Evolutionary conservation across 2,888 invertebrate genomes (phyloP).

Genomic region (Petrophora chlorosata): DNA sequence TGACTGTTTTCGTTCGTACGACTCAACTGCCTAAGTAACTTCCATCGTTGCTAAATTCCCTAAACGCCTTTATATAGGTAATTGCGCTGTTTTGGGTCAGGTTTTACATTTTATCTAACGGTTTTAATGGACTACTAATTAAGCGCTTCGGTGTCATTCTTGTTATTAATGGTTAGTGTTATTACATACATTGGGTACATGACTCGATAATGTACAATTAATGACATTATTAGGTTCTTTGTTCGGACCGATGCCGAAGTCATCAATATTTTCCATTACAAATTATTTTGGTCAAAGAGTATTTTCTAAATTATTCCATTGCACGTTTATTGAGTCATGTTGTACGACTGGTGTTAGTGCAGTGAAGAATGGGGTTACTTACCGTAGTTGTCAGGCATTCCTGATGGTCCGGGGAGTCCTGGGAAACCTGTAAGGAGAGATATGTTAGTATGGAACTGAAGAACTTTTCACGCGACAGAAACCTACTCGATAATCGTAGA

Average conservation of each 20-base stretch:
- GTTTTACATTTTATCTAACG: constrained; percentile 44
- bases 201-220: constrained; percentile 75
- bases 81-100: constrained; percentile 44
- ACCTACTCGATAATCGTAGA: background rate
- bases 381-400: constrained; percentile 94
- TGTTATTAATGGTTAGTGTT: constrained; percentile 73
- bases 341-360: constrained; percentile 46
- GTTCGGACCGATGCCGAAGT: constrained; percentile 43
- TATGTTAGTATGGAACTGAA: background rate
- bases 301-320: constrained; percentile 48
- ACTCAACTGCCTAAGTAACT: constrained; percentile 34
- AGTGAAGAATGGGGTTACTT: constrained; percentile 68
- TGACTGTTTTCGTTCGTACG: constrained; percentile 27
- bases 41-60: constrained; percentile 36
- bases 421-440: constrained; percentile 85
- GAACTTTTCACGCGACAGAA: background rate
- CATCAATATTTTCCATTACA: constrained; percentile 53
- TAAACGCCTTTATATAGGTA: constrained; percentile 28
- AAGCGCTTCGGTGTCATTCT: constrained; percentile 62
- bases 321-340: constrained; percentile 61
- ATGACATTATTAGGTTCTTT: constrained; percentile 55
- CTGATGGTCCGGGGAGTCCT: constrained; percentile 92
- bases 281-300: constrained; percentile 52
- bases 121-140: constrained; percentile 51
- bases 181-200: constrained; percentile 62